Base-by-base conservation (phyloP, 2,113 vertebrate genomes). In the Semicossyphus pulcher region DNA sequence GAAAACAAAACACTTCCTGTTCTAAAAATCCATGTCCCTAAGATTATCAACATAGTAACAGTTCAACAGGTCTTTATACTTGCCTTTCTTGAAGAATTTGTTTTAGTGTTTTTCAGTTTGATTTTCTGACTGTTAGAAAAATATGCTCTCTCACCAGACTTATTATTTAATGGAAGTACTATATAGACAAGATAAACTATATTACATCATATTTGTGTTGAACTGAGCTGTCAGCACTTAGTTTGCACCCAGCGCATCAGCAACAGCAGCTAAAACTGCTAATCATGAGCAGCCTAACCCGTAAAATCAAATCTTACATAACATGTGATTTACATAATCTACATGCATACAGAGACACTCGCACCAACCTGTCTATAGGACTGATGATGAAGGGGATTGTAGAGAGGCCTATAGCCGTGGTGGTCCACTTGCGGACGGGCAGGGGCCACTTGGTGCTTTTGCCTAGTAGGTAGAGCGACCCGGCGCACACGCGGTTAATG, bases 331-430 rank as follows among this genome's bases (percentile, higher is more conserved):
- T 39, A 31, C 15, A 66, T 11, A 52, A 64, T 25, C 61, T 0
- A 34, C 36, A 42, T 8, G 8, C 5, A 49, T 7, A 51, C 5
- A 14, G 7, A 31, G 16, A 49, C 3, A 69, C 10, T 18, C 56
- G 9, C 23, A 8, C 92, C 10, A 15, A 97, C 97, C 96, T 96
- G 95, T 99, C 98, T 0, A 99, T 99, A 60, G 97, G 98, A 10
- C 90, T 96, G 80, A 99, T 94, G 86, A 99, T 99, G 91, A 97
- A 42, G 1, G 97, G 98, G 80, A 99, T 99, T 36, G 95, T 92
- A 2, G 96, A 93, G 68, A 99, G 95, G 60, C 98, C 98, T 3
- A 99, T 90, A 0, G 95, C 95, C 0, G 97, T 98, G 29, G 98
- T 99, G 32, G 95, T 91, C 98, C 98, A 99, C 77, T 97, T 98